Conservation (phyloP, 1,140 invertebrate genomes). For the Drosophila quadrilineata region DNA sequence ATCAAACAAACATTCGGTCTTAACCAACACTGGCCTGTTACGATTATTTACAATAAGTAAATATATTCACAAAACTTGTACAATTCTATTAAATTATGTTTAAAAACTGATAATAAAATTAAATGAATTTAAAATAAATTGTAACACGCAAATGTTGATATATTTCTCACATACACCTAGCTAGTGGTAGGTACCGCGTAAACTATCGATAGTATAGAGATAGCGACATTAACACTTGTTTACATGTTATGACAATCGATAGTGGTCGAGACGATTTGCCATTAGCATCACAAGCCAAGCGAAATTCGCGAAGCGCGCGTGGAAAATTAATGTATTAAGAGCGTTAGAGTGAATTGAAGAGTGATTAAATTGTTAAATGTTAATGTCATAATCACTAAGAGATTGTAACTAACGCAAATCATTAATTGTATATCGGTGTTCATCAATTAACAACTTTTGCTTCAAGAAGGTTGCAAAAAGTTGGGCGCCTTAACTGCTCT, state of each 20-base stretch:
- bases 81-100: neutral
- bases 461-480: conserved; percentile 29
- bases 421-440: conserved; percentile 19
- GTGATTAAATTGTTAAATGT: conserved; percentile 4
- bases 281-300: conserved; percentile 47
- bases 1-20: neutral
- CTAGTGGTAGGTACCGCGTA: conserved; percentile 5
- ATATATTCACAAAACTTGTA: too few species aligned
- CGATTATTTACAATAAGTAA: too few species aligned
- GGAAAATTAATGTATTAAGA: conserved; percentile 35
- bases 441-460: conserved; percentile 19
- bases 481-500: conserved; percentile 57
- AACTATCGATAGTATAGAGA: conserved; percentile 18
- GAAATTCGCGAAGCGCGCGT: conserved; percentile 55
- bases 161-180: conserved; percentile 10
- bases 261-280: conserved; percentile 11
- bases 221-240: conserved; percentile 16
- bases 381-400: conserved; percentile 11
- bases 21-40: neutral
- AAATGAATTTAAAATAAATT: neutral
- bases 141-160: neutral
- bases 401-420: neutral
- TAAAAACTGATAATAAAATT: neutral
- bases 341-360: conserved; percentile 15
- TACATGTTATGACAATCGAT: conserved; percentile 33